Evolutionary conservation across 2,113 vertebrate species (phyloP), one percentile per base, ranked within the genome.

Genomic region (Potamarius usumacintae): DNA sequence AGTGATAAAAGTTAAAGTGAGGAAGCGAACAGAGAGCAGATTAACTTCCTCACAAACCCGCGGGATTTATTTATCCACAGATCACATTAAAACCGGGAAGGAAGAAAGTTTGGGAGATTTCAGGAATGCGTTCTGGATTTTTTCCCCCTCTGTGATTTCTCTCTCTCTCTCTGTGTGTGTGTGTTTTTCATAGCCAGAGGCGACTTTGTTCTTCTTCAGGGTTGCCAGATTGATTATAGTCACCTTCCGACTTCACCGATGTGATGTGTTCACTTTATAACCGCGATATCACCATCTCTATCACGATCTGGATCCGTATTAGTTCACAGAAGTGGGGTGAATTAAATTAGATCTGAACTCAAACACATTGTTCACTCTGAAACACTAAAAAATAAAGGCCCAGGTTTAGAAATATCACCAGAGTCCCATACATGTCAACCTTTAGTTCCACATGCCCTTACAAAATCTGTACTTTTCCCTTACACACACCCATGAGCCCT

Each of bases 141-240:
- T 82, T 89, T 74, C 30, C 10, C 27, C 12, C n/a, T 62, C 58
- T 25, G 82, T 84, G 77, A 20, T 42, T 7, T 53, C 82, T 55
- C 63, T 69, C 42, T 50, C 34, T 62, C 11, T 53, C 62, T 83
- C 50, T 53, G 5, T 50, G 10, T 83, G n/a, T 86, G 72, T 83
- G 74, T 72, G 71, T 76, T 89, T 92, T 92, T 91, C 86, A 81
- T 85, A 82, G 62, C 92, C 89, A 85, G 87, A 84, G 87, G 91
- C 90, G 65, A 92, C 90, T 85, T 88, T 89, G 90, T 91, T 89
- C 89, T 87, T 81, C 2, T 58, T 72, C 27, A 22, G 50, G n/a
- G 83, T 84, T 84, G 83, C 83, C 83, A 84, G 83, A 71, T 84
- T 55, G 50, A 0, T 7, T 0, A 12, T 17, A 30, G 25, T 83